A percentile compares a stretch with the other conserved stretches of the same genome.
phyloP scores from a whole-genome alignment of 2,888 invertebrate species.

The Sphaerophoria taeniata region DNA sequence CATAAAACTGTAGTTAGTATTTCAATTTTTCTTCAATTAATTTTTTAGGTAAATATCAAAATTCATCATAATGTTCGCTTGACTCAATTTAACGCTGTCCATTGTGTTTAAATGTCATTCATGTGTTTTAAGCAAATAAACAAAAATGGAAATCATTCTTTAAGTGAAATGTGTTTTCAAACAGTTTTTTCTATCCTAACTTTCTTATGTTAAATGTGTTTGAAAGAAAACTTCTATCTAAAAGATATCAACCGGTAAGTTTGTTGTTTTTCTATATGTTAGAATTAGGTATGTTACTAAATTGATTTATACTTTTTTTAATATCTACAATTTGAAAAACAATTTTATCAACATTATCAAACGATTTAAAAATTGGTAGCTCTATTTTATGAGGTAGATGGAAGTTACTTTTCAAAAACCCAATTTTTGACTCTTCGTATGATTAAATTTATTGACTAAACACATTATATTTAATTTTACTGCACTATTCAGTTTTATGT shows the following conservation, averaged over 20 bases:
- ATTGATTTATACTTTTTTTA: too few species aligned
- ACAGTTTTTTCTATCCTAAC: constrained; percentile 22
- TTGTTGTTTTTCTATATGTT: constrained; percentile 54
- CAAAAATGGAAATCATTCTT: constrained; percentile 30
- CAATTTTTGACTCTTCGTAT: too few species aligned
- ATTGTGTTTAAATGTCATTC: constrained; percentile 53
- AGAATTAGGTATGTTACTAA: neutral
- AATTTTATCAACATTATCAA: too few species aligned
- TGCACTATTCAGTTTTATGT: too few species aligned
- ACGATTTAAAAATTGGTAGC: too few species aligned
- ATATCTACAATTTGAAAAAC: too few species aligned
- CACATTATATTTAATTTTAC: too few species aligned
- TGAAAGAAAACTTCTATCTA: constrained; percentile 61
- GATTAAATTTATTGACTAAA: too few species aligned
- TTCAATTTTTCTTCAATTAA: constrained; percentile 21
- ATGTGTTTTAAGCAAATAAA: constrained; percentile 45
- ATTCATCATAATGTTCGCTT: constrained; percentile 66
- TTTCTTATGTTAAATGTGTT: constrained; percentile 61
- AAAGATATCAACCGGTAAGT: constrained; percentile 69
- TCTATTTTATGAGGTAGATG: too few species aligned
- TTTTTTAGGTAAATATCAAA: constrained; percentile 54
- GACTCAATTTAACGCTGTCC: constrained; percentile 43
- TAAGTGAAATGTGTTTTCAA: constrained; percentile 51
- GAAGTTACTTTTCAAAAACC: too few species aligned
- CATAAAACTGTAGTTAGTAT: constrained; percentile 40